Percentiles rank a stretch among this genome's conserved stretches.
These are phyloP conservation scores for Isurus oxyrinchus DNA, from an alignment of 2,113 vertebrate genomes.

Conservation along the genomic window DNA sequence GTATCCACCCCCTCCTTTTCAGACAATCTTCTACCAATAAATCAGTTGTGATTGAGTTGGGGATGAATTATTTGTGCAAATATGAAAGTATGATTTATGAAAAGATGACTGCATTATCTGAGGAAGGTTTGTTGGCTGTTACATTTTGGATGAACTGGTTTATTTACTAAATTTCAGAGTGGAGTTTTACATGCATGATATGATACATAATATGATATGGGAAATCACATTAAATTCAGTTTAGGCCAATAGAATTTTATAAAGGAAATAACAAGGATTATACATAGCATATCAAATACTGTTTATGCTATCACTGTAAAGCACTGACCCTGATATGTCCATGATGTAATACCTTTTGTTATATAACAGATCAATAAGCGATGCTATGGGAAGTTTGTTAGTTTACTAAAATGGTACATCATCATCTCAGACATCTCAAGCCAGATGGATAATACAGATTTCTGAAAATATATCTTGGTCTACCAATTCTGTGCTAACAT, in stretches of 20 bases:
- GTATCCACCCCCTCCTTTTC: constrained; percentile 12
- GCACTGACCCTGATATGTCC: background rate
- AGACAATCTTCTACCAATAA: constrained; percentile 9
- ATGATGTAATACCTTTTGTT: background rate
- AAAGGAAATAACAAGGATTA: background rate
- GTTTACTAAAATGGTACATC: background rate
- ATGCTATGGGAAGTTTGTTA: background rate
- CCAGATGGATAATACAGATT: background rate
- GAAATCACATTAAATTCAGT: background rate
- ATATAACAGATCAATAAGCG: background rate
- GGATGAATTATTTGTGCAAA: constrained; percentile 24
- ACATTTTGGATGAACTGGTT: background rate
- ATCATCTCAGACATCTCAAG: background rate
- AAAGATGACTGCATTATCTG: background rate
- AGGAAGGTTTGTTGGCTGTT: background rate
- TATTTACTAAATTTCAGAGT: background rate
- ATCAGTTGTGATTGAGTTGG: constrained; percentile 14
- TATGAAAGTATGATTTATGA: constrained; percentile 23
- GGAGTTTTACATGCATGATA: background rate
- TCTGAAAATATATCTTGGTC: background rate
- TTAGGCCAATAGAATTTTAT: background rate
- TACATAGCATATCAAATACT: too few relatives aligned
- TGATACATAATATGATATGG: background rate
- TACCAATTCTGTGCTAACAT: too few relatives aligned
- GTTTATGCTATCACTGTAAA: background rate